Base-by-base conservation (phyloP, 2,797 vertebrate species). In the Crotalus adamanteus region DNA sequence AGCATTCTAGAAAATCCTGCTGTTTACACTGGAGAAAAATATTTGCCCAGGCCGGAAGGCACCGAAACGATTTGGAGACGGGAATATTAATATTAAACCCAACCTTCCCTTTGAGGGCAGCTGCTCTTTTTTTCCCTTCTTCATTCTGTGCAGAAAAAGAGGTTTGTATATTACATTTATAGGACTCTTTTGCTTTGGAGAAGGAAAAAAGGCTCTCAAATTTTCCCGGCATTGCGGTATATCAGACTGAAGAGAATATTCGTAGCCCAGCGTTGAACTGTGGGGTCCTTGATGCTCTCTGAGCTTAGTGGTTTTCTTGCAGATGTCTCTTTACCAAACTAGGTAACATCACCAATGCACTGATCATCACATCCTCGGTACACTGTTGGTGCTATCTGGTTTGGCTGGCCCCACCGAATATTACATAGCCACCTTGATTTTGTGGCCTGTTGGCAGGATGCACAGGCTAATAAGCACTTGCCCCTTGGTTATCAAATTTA, bases 21-120 rank as follows among this genome's bases (percentile, higher is more conserved):
- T 65, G 47, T 56, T 22, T 26, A 9, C 0, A 2, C 55, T 2
- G 22, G 12, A 5, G 13, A 26, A 42, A 37, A 6, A 73, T 47
- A 0, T 0, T 0, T 61, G 22, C 28, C 2, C 18, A 0, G 13
- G 86, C 14, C 1, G 22, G 0, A 20, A 61, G 55, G 2, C n/a
- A 0, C 90, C 78, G 1, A 0, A 42, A 25, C 31, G 61, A 59
- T 26, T 42, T 25, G 31, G 13, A 59, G 61, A 56, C 56, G 16
- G 12, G 14, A 57, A 37, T 88, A 85, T 16, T 55, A 86, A 22
- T 26, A n/a, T 18, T 2, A 13, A 4, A 56, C 13, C 6, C 20
- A 6, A 63, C 60, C 53, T 56, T 53, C 7, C 53, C 78, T 83
- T 37, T 42, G 14, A 69, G 88, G 53, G 18, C 26, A 16, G 55